phyloP scores from a whole-genome alignment of 2,113 vertebrate genomes.

The Pardalotus punctatus region DNA sequence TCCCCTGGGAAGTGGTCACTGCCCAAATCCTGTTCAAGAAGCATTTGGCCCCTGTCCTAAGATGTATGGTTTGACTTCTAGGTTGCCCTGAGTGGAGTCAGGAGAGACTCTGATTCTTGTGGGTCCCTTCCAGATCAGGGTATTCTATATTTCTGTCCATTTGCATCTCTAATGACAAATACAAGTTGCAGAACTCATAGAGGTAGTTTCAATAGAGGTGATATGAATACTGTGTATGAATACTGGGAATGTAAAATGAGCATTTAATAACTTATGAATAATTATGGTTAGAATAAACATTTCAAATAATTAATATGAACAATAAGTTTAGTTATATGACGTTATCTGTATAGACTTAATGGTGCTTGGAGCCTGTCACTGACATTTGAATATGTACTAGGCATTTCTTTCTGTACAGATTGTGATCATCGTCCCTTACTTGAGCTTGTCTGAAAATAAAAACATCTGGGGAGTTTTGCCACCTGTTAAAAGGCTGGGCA shows the following conservation, averaged over 20 bases:
- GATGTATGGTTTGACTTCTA: background rate
- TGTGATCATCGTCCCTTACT: background rate
- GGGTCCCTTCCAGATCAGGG: background rate
- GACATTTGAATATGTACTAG: background rate
- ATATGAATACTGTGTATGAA: background rate
- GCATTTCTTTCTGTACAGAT: background rate
- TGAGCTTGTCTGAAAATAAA: background rate
- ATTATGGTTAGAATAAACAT: background rate
- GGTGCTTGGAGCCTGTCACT: background rate
- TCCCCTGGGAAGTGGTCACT: background rate
- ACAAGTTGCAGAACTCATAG: background rate
- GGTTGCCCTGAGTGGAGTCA: background rate
- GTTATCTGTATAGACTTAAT: background rate
- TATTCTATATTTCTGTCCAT: background rate
- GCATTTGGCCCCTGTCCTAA: background rate
- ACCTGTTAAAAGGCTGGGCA: background rate
- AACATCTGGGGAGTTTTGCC: background rate
- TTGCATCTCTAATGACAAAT: background rate
- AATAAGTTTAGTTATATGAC: background rate
- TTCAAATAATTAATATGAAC: background rate
- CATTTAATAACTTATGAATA: background rate
- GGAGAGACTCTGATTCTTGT: background rate
- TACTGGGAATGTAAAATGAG: background rate
- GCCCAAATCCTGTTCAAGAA: background rate
- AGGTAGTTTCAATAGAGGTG: background rate